A percentile compares a stretch with the other conserved stretches of the same genome.
Conservation (phyloP, 2,888 invertebrate species). For the Himalopsyche kuldschensis region DNA sequence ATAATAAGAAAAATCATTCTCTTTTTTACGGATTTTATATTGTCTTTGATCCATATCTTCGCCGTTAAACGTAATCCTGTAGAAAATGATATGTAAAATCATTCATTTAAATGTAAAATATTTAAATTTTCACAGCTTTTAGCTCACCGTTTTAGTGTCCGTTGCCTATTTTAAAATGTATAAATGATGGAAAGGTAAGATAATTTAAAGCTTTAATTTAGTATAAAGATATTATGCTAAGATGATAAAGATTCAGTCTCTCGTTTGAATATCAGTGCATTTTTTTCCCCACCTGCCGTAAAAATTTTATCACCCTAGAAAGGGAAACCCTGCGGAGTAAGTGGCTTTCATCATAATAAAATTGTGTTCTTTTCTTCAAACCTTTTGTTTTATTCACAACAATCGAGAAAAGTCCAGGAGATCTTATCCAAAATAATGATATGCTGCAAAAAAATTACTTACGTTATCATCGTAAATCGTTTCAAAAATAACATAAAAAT, state of each 20-base stretch:
- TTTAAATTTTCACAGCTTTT: not conserved
- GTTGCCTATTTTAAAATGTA: not conserved
- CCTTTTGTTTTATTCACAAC: not conserved
- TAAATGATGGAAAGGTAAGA: not conserved
- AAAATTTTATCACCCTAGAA: conserved; percentile 3
- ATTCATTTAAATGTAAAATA: not conserved
- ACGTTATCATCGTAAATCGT: no score
- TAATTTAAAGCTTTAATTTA: not conserved
- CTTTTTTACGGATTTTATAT: no score
- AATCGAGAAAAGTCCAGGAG: not conserved
- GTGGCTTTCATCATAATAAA: conserved; percentile 12
- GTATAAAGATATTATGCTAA: not conserved
- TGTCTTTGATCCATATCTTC: no score
- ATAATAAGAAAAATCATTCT: no score
- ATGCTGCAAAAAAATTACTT: no score
- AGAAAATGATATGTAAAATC: not conserved
- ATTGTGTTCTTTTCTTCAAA: not conserved
- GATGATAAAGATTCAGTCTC: not conserved
- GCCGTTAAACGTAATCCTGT: no score
- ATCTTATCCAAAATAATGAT: no score
- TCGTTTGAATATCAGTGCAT: not conserved
- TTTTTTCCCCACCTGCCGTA: not conserved
- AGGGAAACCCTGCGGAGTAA: not conserved
- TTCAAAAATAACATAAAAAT: no score
- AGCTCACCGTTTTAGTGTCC: not conserved